Evolutionary conservation across 1,140 invertebrate genomes (phyloP), one percentile per base, ranked within the genome.

Genomic region (Conus ventricosus): DNA sequence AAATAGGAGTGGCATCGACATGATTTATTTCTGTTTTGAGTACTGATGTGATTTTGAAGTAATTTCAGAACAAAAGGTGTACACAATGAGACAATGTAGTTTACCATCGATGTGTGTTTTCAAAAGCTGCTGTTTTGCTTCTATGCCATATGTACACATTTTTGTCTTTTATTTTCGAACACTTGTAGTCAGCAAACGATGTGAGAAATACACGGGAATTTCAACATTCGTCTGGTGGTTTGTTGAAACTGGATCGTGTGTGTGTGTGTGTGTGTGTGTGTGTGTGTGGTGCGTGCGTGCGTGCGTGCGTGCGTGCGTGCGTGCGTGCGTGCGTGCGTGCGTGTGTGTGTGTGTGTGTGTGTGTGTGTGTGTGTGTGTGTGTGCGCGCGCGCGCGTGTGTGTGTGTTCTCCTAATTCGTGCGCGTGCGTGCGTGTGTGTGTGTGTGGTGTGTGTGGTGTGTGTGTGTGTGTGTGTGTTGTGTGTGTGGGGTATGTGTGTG

Each of bases 281-380:
- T 75, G 67, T 75, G 67, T 75, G 67, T 75, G 67, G 67, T 75
- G 67, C 7, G 67, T 75, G n/a, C 20, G 23, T 10, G 67, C 20
- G 67, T 71, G 67, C 20, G 67, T 71, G 67, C 20, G 67, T 71
- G 67, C 20, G 67, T 71, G 67, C 20, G 67, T n/a, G 23, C 7
- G 67, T 23, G 67, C 4, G 67, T 23, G 67, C 4, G 67, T 23
- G 67, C 4, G 67, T 23, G 67, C 4, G 67, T 71, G 67, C 4
- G 67, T n/a, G 67, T 71, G 67, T 71, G 67, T n/a, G 67, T 71
- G 67, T n/a, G 67, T 71, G 67, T n/a, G 67, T 71, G 20, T 71
- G 67, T n/a, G 67, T n/a, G 67, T 71, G 13, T n/a, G 15, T 71
- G 20, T n/a, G 67, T 71, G 13, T 71, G 67, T 71, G 67, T 71